Percentiles rank a stretch among this genome's conserved stretches.
phyloP scores from a whole-genome alignment of 2,113 vertebrate genomes.

The Vanacampus margaritifer region DNA sequence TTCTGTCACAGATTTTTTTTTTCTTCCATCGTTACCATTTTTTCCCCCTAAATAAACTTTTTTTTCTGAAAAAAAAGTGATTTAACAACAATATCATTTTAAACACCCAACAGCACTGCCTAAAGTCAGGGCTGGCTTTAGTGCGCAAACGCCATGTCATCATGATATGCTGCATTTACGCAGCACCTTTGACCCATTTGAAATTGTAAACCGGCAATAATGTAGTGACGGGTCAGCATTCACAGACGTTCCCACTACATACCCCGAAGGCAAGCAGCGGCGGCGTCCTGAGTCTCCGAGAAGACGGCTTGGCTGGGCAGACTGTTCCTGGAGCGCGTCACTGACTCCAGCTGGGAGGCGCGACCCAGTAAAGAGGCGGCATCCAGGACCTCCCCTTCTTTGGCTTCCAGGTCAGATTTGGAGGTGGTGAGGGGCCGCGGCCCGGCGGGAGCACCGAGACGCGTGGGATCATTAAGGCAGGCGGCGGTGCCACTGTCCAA shows the following conservation, averaged over 20 bases:
- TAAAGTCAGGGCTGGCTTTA: too few species aligned
- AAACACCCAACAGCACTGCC: too few species aligned
- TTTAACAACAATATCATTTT: too few species aligned
- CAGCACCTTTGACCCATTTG: background rate
- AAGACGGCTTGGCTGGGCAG: conserved; percentile 89
- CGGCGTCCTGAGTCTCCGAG: conserved; percentile 82
- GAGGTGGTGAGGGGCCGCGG: conserved; percentile 92
- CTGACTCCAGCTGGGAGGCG: conserved; percentile 95
- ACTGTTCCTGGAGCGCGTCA: conserved; percentile 96
- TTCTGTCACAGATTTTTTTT: too few species aligned
- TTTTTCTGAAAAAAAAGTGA: too few species aligned
- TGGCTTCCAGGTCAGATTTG: conserved; percentile 98
- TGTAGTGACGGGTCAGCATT: conserved; percentile 3
- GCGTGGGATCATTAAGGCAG: conserved; percentile 86
- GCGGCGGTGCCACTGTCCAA: conserved; percentile 95
- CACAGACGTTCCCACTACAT: conserved; percentile 57
- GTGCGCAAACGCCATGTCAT: too few species aligned
- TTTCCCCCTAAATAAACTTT: too few species aligned
- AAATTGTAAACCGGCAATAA: conserved; percentile 7
- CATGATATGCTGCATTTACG: too few species aligned
- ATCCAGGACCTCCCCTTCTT: conserved; percentile 98
- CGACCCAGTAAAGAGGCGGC: conserved; percentile 91
- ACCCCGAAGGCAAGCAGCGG: conserved; percentile 80
- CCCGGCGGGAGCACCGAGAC: conserved; percentile 83
- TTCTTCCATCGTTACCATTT: too few species aligned